Conservation (phyloP, 2,888 invertebrate species). For the Cerastoderma edule region DNA sequence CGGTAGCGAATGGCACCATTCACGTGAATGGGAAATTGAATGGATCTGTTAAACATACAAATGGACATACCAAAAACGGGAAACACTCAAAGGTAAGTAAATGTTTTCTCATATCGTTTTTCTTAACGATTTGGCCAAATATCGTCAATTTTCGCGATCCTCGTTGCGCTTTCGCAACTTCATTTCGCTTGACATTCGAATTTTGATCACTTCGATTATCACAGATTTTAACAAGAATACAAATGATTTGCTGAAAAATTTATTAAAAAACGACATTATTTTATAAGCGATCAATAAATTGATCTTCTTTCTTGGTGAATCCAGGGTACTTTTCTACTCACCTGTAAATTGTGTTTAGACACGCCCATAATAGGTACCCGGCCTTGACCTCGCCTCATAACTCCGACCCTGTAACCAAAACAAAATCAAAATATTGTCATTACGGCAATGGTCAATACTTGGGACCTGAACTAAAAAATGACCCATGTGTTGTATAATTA, state of each 20-base stretch:
- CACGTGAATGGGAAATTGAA: conserved; percentile 64
- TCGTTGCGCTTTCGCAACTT: too few species aligned
- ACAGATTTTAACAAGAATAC: too few species aligned
- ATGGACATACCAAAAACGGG: conserved; percentile 71
- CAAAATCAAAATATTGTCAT: conserved; percentile 37
- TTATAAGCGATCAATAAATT: too few species aligned
- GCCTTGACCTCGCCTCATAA: conserved; percentile 30
- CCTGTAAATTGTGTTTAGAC: conserved; percentile 30
- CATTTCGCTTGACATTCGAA: too few species aligned
- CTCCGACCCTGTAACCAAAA: conserved; percentile 38
- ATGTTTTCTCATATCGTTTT: not conserved
- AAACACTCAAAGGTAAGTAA: conserved; percentile 62
- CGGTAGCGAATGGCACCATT: conserved; percentile 41
- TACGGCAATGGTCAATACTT: too few species aligned
- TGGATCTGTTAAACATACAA: conserved; percentile 54
- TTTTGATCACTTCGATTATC: too few species aligned
- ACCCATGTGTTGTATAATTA: too few species aligned
- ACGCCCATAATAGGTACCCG: conserved; percentile 35
- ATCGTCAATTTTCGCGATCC: not conserved
- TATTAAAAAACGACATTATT: too few species aligned
- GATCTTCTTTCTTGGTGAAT: too few species aligned
- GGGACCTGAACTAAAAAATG: too few species aligned
- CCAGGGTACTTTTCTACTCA: too few species aligned
- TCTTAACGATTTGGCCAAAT: not conserved
- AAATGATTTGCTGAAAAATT: too few species aligned